These are phyloP conservation scores for Cygnus atratus DNA, from an alignment of 2,113 vertebrate genomes.

Conservation along the genomic window DNA sequence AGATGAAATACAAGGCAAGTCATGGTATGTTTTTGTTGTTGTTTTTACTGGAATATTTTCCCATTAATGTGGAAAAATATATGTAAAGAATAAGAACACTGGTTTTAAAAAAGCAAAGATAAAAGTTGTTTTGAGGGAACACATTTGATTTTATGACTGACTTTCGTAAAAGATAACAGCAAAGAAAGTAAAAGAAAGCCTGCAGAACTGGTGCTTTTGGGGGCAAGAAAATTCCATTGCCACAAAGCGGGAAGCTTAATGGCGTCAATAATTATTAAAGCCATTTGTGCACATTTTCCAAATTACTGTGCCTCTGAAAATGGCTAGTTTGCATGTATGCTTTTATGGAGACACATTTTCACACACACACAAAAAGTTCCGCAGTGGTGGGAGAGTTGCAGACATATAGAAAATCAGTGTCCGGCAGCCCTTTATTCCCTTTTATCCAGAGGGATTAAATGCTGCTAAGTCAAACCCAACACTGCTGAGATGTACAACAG, in stretches of 20 bases:
- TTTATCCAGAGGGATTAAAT: not conserved
- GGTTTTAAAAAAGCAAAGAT: slow-evolving; percentile 27
- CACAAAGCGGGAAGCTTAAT: not conserved
- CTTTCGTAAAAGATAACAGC: slow-evolving; percentile 30
- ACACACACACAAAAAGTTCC: not conserved
- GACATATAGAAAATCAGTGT: not conserved
- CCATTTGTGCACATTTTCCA: slow-evolving; percentile 20
- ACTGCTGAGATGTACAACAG: not conserved
- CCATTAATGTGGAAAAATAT: not conserved
- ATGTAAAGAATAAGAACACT: not conserved
- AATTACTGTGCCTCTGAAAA: not conserved
- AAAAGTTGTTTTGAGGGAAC: slow-evolving; percentile 17
- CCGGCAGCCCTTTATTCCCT: not conserved
- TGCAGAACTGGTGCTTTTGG: not conserved
- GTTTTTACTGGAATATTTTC: not conserved
- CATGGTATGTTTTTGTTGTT: not conserved
- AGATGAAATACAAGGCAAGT: not conserved
- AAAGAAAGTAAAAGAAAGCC: not conserved
- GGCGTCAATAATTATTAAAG: not conserved
- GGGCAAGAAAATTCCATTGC: not conserved
- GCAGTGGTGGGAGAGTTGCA: not conserved
- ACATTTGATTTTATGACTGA: slow-evolving; percentile 24
- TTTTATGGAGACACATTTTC: not conserved
- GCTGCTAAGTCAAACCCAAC: not conserved
- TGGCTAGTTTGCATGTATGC: not conserved